These are phyloP conservation scores for Micronisus gabar DNA, from an alignment of 2,113 vertebrate genomes.

Conservation along the genomic window DNA sequence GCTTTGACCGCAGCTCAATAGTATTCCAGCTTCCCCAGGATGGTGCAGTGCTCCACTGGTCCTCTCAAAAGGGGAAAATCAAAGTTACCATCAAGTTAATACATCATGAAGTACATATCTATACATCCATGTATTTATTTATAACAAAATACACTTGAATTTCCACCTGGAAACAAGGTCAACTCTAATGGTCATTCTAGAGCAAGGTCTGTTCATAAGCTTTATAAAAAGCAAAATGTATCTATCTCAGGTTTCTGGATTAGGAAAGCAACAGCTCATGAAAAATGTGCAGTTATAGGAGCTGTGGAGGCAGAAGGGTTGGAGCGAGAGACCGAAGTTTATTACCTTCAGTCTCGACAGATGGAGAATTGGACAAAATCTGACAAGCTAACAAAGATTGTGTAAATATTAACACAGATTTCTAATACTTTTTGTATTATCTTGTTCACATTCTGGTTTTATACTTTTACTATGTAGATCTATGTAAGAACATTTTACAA, in stretches of 20 bases:
- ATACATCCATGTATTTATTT: background rate
- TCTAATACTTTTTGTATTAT: background rate
- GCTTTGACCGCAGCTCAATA: background rate
- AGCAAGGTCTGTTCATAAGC: background rate
- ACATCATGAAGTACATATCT: background rate
- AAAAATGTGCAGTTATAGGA: background rate
- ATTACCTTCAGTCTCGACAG: background rate
- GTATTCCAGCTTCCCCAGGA: background rate
- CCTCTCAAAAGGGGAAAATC: background rate
- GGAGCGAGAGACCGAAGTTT: background rate
- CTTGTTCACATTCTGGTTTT: background rate
- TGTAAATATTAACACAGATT: background rate
- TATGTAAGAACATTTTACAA: background rate
- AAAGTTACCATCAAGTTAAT: background rate
- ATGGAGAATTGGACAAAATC: background rate
- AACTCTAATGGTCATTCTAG: background rate
- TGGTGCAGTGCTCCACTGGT: background rate
- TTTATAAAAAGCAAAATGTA: background rate
- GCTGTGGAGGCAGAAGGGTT: background rate
- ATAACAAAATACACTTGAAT: background rate
- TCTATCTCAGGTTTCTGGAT: background rate
- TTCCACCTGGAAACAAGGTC: background rate
- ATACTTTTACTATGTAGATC: background rate
- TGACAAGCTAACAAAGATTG: background rate
- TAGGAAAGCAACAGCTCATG: background rate